phyloP scores from a whole-genome alignment of 2,113 vertebrate genomes.

The Strix aluco region DNA sequence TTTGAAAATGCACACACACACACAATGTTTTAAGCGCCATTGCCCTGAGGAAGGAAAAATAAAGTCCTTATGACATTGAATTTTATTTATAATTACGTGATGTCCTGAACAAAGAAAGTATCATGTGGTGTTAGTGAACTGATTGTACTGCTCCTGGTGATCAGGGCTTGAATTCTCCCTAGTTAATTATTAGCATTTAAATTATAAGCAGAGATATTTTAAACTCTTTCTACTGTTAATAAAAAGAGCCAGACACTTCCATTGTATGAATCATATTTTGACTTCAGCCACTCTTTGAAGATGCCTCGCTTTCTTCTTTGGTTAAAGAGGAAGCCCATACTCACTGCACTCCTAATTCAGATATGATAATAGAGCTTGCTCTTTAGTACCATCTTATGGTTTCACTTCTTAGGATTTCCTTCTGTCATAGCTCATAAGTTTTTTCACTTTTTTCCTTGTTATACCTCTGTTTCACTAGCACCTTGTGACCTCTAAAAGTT shows the following conservation, averaged over 20 bases:
- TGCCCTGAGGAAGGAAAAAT: not conserved
- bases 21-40: not conserved
- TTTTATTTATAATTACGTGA: not conserved
- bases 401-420: not conserved
- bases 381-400: not conserved
- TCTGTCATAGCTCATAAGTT: not conserved
- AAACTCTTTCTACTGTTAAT: not conserved
- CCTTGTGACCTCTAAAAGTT: not conserved
- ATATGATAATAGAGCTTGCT: not conserved
- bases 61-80: not conserved
- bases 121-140: not conserved
- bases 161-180: not conserved
- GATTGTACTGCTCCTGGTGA: not conserved
- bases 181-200: not conserved
- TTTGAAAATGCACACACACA: not conserved
- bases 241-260: not conserved
- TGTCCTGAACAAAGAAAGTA: not conserved
- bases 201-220: constrained; percentile 15
- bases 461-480: not conserved
- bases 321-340: not conserved
- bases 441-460: not conserved
- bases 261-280: not conserved
- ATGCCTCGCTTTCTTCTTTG: not conserved
- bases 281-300: not conserved
- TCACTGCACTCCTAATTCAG: not conserved